Base-by-base conservation (phyloP, 2,888 invertebrate genomes). In the Penaeus monodon region DNA sequence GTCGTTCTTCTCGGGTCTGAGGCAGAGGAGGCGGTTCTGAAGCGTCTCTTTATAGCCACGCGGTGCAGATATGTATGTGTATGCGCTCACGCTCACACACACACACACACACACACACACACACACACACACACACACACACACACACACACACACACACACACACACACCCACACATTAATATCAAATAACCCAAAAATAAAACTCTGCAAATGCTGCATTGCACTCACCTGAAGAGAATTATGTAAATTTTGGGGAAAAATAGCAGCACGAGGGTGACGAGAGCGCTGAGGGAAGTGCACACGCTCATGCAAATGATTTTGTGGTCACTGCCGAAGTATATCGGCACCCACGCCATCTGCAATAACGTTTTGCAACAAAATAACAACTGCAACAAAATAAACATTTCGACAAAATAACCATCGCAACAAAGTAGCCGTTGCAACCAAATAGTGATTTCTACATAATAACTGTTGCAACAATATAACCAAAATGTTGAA, bases 341-440 rank as follows among this genome's bases (percentile, higher is more conserved):
- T 90, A 96, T 95, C 29, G 96, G 95, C 66, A 95, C 94, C 92
- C 96, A 96, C 24, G 96, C 96, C 66, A 95, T 93, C 96, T 96
- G 96, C 88, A 95, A 95, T 57, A 17, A 20, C 17, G 57, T 17
- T 17, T 57, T 57, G 57, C 57, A 57, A 57, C 57, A 14, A 57
- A 12, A 57, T 57, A 6, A 57, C 49, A 2, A 17, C 1, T 57
- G 49, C 49, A 57, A 57, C 38, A 8, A 44, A 44, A 44, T 44
- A 44, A 44, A 8, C 44, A 44, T 44, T 44, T 44, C 44, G 44
- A 44, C 44, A 20, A 17, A 57, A 57, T 57, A 57, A 57, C 49
- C 57, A 12, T 57, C 3, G 14, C 57, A 20, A 57, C 57, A 57
- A 57, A 57, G 17, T 49, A 49, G 12, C 49, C 14, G 2, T 12